Evolutionary conservation across 2,888 invertebrate species (phyloP).

Genomic region (Baronia brevicornis): DNA sequence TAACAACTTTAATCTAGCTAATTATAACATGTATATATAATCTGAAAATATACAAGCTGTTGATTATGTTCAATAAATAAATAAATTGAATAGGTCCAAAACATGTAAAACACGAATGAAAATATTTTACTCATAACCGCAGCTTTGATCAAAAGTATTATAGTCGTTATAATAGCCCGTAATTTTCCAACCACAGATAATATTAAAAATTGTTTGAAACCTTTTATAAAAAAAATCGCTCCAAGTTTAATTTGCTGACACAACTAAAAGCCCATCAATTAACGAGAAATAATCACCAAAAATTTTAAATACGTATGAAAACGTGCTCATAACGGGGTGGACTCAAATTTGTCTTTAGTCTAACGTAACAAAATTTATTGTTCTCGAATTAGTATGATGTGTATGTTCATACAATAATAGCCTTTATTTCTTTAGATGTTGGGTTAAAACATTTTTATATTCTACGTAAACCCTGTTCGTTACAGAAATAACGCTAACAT

Average conservation of each 20-base stretch:
- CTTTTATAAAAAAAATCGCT: constrained; percentile 16
- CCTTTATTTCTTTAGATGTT: constrained; percentile 24
- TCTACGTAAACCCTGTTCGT: constrained; percentile 18
- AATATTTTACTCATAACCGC: constrained; percentile 12
- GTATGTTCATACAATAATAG: constrained; percentile 16
- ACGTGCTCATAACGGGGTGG: constrained; percentile 17
- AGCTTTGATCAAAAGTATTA: constrained; percentile 13
- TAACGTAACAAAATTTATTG: constrained; percentile 20
- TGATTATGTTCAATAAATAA: no score
- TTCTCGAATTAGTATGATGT: constrained; percentile 21
- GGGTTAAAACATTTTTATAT: constrained; percentile 26
- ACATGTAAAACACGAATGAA: constrained; percentile 9
- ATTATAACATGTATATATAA: no score
- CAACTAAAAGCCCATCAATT: constrained; percentile 26
- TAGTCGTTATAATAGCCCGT: constrained; percentile 3
- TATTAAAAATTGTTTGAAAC: constrained; percentile 21
- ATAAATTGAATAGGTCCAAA: constrained; percentile 12
- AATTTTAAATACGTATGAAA: constrained; percentile 19
- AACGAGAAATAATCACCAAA: constrained; percentile 18
- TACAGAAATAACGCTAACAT: constrained; percentile 32
- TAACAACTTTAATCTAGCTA: no score
- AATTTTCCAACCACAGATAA: constrained; percentile 19
- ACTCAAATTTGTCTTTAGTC: constrained; percentile 30
- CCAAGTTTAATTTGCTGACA: constrained; percentile 27
- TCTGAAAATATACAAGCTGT: no score